A percentile compares a stretch with the other conserved stretches of the same genome.
Evolutionary conservation across 2,888 invertebrate genomes (phyloP).

Genomic region (Chalcis sispes): DNA sequence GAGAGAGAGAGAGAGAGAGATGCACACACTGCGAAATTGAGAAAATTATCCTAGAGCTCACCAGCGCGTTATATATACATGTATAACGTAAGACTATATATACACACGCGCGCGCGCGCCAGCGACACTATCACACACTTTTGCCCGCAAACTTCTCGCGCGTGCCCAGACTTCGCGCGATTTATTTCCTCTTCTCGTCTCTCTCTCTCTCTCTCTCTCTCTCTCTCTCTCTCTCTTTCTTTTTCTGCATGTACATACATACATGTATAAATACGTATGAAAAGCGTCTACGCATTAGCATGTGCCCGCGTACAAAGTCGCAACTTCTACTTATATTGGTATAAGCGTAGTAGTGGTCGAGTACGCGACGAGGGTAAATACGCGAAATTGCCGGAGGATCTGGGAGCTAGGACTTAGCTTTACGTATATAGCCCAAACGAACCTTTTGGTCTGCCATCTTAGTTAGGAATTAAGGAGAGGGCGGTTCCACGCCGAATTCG

Average conservation of each 20-base stretch:
- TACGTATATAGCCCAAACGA: slow-evolving; percentile 32
- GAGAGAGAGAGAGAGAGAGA: too few relatives aligned
- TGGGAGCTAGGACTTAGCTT: slow-evolving; percentile 37
- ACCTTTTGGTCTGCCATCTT: slow-evolving; percentile 72
- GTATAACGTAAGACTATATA: slow-evolving; percentile 54
- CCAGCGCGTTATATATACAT: slow-evolving; percentile 67
- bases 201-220: not conserved
- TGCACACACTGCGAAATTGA: slow-evolving; percentile 73
- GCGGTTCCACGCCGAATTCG: slow-evolving; percentile 58
- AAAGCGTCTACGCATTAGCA: not conserved
- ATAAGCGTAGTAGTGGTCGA: too few relatives aligned
- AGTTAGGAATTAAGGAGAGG: slow-evolving; percentile 75
- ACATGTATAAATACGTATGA: not conserved
- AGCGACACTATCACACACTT: slow-evolving; percentile 8
- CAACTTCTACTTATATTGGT: too few relatives aligned
- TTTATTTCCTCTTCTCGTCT: not conserved
- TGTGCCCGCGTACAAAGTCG: too few relatives aligned
- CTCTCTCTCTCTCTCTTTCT: not conserved
- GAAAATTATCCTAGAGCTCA: slow-evolving; percentile 72
- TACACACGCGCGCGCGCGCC: too few relatives aligned
- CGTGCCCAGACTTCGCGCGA: slow-evolving; percentile 36
- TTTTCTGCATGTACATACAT: not conserved
- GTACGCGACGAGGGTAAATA: slow-evolving; percentile 1
- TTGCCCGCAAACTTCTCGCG: too few relatives aligned
- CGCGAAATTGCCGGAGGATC: slow-evolving; percentile 25